Percentiles rank a stretch among this genome's conserved stretches.
These are phyloP conservation scores for Onychorhynchus coronatus DNA, from an alignment of 2,113 vertebrate species.

Conservation along the genomic window DNA sequence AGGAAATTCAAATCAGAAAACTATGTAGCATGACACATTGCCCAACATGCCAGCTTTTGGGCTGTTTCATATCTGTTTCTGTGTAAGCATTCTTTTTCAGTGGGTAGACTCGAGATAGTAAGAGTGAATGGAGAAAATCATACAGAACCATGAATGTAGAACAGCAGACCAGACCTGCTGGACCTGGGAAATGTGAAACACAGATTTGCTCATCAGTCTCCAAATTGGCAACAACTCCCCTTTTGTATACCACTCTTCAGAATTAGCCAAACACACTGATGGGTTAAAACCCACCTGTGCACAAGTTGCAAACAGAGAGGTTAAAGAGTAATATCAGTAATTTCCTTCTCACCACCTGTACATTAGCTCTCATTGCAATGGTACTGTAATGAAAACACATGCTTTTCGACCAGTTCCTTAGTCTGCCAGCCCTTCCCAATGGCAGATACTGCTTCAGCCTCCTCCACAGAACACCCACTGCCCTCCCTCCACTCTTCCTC, in stretches of 20 bases:
- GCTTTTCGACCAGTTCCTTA: neutral
- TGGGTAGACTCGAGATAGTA: neutral
- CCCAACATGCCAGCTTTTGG: neutral
- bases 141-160: neutral
- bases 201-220: neutral
- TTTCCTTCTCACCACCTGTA: neutral
- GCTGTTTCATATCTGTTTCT: neutral
- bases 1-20: conserved; percentile 3
- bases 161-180: neutral
- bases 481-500: neutral
- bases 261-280: neutral
- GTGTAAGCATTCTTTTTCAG: neutral
- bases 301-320: neutral
- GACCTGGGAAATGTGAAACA: neutral
- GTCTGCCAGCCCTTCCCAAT: neutral
- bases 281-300: neutral
- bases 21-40: neutral
- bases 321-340: neutral
- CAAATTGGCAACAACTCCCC: neutral
- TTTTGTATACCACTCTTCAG: neutral
- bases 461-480: neutral
- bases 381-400: fast-evolving
- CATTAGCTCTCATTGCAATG: fast-evolving
- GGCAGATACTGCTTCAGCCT: neutral
- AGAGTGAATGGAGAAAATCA: neutral